A percentile compares a stretch with the other conserved stretches of the same genome.
phyloP scores from a whole-genome alignment of 2,113 vertebrate genomes.

The Psittacula cyanocephala region DNA sequence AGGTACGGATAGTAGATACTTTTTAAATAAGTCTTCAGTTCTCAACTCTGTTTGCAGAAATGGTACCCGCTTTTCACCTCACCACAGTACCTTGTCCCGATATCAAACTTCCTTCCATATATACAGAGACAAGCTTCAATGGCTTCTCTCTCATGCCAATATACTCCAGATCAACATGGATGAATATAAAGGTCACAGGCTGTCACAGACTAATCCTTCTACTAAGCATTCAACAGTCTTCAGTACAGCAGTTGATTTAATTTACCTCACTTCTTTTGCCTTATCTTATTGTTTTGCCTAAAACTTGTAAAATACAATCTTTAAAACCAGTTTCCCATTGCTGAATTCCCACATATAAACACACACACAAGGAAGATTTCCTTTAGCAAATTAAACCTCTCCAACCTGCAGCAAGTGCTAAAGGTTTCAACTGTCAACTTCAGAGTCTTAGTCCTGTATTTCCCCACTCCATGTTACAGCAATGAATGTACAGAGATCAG shows the following conservation, averaged over 20 bases:
- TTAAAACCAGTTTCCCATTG: not conserved
- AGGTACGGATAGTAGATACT: not conserved
- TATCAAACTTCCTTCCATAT: not conserved
- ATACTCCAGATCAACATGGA: not conserved
- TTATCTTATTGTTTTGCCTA: not conserved
- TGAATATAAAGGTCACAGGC: not conserved
- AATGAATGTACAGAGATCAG: not conserved
- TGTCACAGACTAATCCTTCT: not conserved
- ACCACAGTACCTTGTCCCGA: not conserved
- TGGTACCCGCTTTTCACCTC: not conserved
- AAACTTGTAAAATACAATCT: not conserved
- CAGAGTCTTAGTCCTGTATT: not conserved
- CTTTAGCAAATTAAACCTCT: not conserved
- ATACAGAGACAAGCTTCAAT: not conserved
- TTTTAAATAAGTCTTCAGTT: not conserved
- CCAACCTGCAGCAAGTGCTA: not conserved
- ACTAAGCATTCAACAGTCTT: not conserved
- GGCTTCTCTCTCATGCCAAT: not conserved
- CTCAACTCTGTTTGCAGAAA: not conserved
- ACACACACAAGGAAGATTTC: fast-evolving
- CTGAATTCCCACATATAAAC: not conserved
- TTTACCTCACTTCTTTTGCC: not conserved
- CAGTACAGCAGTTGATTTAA: not conserved
- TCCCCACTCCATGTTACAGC: not conserved
- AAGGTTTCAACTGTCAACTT: not conserved